These are phyloP conservation scores for Euura saliciscinereae DNA, from an alignment of 1,140 invertebrate genomes.

Conservation along the genomic window DNA sequence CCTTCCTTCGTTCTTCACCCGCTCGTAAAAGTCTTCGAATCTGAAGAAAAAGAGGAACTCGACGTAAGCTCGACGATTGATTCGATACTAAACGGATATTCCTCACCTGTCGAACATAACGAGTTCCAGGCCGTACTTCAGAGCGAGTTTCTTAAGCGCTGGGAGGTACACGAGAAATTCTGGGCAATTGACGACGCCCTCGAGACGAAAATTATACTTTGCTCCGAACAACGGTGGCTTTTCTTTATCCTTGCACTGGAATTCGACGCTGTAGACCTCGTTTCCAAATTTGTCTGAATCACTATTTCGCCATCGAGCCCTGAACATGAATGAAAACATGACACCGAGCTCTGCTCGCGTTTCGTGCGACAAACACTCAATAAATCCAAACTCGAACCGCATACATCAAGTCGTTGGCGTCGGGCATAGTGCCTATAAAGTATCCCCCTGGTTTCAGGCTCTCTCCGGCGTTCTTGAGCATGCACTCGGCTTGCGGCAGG, in stretches of 20 bases:
- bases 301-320: constrained; percentile 65
- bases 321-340: constrained; percentile 39
- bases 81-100: constrained; percentile 7
- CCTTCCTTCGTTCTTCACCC: constrained; percentile 54
- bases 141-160: constrained; percentile 80
- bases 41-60: constrained; percentile 29
- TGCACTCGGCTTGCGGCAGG: constrained; percentile 86
- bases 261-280: constrained; percentile 83
- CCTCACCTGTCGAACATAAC: constrained; percentile 65
- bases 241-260: constrained; percentile 73
- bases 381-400: constrained; percentile 32
- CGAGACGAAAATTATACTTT: constrained; percentile 94
- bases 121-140: constrained; percentile 82
- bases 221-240: constrained; percentile 91
- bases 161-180: constrained; percentile 97
- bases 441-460: constrained; percentile 87
- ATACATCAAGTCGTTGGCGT: constrained; percentile 90
- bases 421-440: constrained; percentile 96
- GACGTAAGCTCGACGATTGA: constrained; percentile 9
- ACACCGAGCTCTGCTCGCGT: too few relatives aligned
- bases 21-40: constrained; percentile 84
- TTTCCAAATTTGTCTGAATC: constrained; percentile 80
- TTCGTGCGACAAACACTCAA: too few relatives aligned
- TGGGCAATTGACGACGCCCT: constrained; percentile 97
- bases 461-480: constrained; percentile 92